Evolutionary conservation across 2,888 invertebrate genomes (phyloP).

Genomic region (Capitulum mitella): DNA sequence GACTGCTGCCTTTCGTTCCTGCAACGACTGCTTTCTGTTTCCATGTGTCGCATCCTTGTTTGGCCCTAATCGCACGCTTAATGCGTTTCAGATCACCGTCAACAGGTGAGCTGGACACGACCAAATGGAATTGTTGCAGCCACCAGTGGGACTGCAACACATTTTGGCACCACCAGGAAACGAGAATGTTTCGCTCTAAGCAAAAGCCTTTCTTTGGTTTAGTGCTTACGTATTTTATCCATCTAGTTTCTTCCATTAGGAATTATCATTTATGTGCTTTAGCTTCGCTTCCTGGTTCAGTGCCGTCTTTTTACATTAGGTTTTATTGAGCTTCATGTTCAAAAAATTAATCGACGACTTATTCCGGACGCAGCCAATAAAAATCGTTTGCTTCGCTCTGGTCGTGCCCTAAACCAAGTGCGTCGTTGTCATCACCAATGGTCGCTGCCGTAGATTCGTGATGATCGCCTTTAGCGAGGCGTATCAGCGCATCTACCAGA

Average conservation of each 20-base stretch:
- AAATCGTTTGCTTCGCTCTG: no score
- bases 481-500: constrained; percentile 72
- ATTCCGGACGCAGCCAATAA: neutral
- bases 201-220: neutral
- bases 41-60: no score
- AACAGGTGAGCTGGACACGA: constrained; percentile 47
- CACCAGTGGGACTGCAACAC: neutral
- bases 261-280: no score
- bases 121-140: neutral
- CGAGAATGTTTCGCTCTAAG: neutral
- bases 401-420: neutral
- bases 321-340: no score
- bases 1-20: neutral
- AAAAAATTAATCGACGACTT: neutral
- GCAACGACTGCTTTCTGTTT: neutral
- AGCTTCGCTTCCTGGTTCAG: neutral
- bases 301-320: neutral
- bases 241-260: no score
- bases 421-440: neutral
- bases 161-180: neutral
- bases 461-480: constrained; percentile 80
- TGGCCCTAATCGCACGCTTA: neutral
- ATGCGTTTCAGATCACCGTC: constrained; percentile 58
- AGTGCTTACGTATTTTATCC: neutral
- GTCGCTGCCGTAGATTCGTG: constrained; percentile 64